Evolutionary conservation across 1,140 invertebrate genomes (phyloP).

Genomic region (Goniozus legneri): DNA sequence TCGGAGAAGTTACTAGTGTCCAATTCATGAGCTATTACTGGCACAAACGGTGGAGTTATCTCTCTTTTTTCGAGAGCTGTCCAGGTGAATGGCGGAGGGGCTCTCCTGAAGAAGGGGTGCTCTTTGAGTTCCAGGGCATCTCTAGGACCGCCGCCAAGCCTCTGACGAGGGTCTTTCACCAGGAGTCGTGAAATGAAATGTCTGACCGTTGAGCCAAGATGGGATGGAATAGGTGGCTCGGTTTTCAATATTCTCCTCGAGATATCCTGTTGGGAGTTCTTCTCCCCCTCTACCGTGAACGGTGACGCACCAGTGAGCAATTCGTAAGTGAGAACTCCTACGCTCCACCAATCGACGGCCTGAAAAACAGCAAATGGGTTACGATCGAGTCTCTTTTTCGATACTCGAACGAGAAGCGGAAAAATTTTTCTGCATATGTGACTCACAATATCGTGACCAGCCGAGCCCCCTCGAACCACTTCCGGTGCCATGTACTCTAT

Average conservation of each 20-base stretch:
- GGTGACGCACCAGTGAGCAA: constrained; percentile 94
- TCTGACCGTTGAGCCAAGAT: constrained; percentile 60
- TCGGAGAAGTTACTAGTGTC: constrained; percentile 96
- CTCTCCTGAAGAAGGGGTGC: constrained; percentile 77
- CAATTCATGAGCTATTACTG: constrained; percentile 74
- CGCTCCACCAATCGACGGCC: constrained; percentile 97
- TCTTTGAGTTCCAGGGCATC: constrained; percentile 84
- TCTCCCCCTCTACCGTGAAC: constrained; percentile 93
- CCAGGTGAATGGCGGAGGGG: constrained; percentile 61
- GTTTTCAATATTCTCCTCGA: constrained; percentile 84
- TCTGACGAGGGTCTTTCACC: constrained; percentile 81
- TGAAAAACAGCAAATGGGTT: constrained; percentile 50
- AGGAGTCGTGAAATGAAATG: constrained; percentile 74
- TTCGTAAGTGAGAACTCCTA: constrained; percentile 96
- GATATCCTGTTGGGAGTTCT: constrained; percentile 90
- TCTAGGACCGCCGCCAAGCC: constrained; percentile 76
- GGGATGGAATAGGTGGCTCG: constrained; percentile 80
- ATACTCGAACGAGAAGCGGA: neutral
- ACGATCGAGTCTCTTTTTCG: constrained; percentile 5
- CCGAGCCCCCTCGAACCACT: constrained; percentile 76
- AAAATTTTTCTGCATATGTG: too few relatives aligned
- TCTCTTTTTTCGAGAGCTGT: constrained; percentile 68
- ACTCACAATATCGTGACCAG: constrained; percentile 88
- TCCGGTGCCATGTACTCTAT: constrained; percentile 97
- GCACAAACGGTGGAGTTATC: constrained; percentile 78